These are phyloP conservation scores for Monoplex corrugatus DNA, from an alignment of 2,888 invertebrate genomes.

Conservation along the genomic window DNA sequence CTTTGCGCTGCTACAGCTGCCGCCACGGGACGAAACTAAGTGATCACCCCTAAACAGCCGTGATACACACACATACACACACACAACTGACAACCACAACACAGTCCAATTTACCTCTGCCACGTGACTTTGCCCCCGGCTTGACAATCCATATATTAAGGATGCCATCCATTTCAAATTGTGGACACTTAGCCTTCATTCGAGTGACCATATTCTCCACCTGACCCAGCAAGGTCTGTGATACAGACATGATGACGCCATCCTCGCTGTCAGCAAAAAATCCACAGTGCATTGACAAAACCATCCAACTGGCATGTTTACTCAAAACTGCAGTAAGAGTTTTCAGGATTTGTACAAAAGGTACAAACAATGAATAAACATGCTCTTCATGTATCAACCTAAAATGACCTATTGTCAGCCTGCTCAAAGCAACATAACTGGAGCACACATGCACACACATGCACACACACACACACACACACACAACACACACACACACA, in stretches of 20 bases:
- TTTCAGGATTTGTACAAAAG: too few species aligned
- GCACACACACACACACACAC: neutral
- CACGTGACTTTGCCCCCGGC: conserved; percentile 95
- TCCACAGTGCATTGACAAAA: too few species aligned
- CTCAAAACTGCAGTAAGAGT: too few species aligned
- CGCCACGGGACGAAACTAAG: too few species aligned
- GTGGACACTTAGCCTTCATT: conserved; percentile 82
- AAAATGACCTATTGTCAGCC: too few species aligned
- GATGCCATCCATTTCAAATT: conserved; percentile 88
- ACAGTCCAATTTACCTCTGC: conserved; percentile 83
- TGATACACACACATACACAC: neutral
- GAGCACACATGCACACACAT: neutral
- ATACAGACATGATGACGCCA: conserved; percentile 68
- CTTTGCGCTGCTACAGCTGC: too few species aligned
- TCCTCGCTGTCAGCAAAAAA: conserved; percentile 70
- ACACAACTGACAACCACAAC: neutral
- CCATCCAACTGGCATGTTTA: neutral
- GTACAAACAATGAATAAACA: too few species aligned
- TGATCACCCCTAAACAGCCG: too few species aligned
- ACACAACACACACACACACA: neutral
- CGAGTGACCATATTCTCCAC: conserved; percentile 86
- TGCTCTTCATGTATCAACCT: too few species aligned
- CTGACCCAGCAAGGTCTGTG: conserved; percentile 66
- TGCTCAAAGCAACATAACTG: neutral
- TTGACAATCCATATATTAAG: conserved; percentile 97